Evolutionary conservation across 2,797 vertebrate genomes (phyloP), one percentile per base, ranked within the genome.

Genomic region (Tamandua tetradactyla): DNA sequence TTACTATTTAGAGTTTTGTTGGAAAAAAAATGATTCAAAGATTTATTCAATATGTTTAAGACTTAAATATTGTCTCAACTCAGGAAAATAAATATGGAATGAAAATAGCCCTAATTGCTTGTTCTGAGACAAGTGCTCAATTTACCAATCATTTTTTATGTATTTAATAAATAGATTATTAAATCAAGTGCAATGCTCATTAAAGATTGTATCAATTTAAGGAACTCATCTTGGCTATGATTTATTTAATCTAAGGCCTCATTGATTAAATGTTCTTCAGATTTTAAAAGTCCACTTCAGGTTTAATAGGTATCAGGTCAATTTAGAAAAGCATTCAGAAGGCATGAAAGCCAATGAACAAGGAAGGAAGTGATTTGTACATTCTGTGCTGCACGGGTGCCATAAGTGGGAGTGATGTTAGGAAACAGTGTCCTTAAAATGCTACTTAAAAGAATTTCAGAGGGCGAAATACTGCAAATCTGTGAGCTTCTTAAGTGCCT

Each of bases 101-200:
- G 93, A 94, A 96, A 92, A 98, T 59, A 94, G 86, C 68, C 62
- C 90, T 97, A 97, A 98, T 97, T 96, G 69, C 95, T 72, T 97
- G 90, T 94, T 97, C 94, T 69, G 94, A 95, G 95, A 96, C 66
- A 96, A 96, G 89, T 94, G 81, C 92, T 97, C 95, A 97, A 95
- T 97, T 98, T 98, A 88, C 94, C 97, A 97, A 87, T 97, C 87
- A 35, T 83, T 97, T 96, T 96, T 32, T 22, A 68, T 97, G 94
- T 97, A 96, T 97, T 98, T 97, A 98, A 98, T 98, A 98, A 97
- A 97, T 96, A 97, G 69, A 96, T 97, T 98, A 98, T 98, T 98
- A 98, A 98, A 98, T 97, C 97, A 98, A 98, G 92, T 87, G 86
- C 74, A 87, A 87, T 62, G 49, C 96, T 97, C 93, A 95, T 87